Base-by-base conservation (phyloP, 1,140 invertebrate species). In the Zaprionus lachaisei region DNA sequence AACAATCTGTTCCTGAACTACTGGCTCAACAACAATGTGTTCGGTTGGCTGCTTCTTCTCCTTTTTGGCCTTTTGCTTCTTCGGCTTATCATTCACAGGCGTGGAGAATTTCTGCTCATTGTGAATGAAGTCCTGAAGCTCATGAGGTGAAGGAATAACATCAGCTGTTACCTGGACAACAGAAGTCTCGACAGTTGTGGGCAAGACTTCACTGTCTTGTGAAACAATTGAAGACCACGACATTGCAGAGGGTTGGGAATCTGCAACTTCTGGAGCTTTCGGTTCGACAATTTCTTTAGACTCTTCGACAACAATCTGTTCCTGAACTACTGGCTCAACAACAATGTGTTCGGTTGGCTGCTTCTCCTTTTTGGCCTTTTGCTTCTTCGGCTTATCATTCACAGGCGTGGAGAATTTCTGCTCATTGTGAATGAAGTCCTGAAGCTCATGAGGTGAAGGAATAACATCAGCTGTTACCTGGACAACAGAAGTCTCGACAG, bases 171-270 rank as follows among this genome's bases (percentile, higher is more conserved):
- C 34, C 4, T 20, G 41, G 5, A 34, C 38, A 41, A 41, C 12
- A 41, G 38, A n/a, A 20, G 38, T n/a, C 14, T 41, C 12, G 38
- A 41, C 56, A 26, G 26, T 41, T 66, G 44, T 62, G 5, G 44
- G 15, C 1, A 47, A 9, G 5, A 17, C 12, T 12, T 60, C 41
- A 51, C 24, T 38, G n/a, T 44, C 57, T 41, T 79, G 72, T 1
- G 65, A 58, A n/a, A 79, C 77, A 44, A 79, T 66, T 44, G 78
- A 67, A 1, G 78, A 77, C 78, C 78, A 80, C 4, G 78, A 77
- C 20, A 28, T 41, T 12, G 55, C 4, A 17, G 34, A 28, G 1
- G 54, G 17, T 24, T 20, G n/a, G 4, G 5, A 17, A 51, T 64
- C 60, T 2, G 41, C n/a, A 44, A 2, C 4, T 6, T 54, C 38